Conservation (phyloP, 2,113 vertebrate species). For the Neogale vison region DNA sequence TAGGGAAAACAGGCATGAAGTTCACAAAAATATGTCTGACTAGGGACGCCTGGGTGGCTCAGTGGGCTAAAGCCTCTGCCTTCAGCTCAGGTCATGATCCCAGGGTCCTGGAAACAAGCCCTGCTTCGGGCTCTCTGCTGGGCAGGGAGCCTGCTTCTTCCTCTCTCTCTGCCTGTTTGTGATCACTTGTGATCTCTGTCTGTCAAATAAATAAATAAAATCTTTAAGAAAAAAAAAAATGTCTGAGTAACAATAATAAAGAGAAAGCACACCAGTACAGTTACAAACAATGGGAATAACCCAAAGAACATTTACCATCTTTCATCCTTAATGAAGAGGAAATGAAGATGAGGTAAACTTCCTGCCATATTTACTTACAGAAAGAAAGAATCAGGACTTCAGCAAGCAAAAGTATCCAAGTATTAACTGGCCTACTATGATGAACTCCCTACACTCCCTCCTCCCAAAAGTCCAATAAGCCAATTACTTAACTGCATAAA, state of each 20-base stretch:
- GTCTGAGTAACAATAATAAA: neutral
- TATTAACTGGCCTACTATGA: neutral
- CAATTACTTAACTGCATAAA: slow-evolving; percentile 35
- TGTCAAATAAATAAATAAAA: too few species aligned
- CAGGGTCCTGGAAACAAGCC: too few species aligned
- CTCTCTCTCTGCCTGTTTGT: too few species aligned
- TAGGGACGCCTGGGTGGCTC: neutral
- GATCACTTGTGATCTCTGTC: too few species aligned
- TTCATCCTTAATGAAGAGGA: neutral
- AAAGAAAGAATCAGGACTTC: neutral
- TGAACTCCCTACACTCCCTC: neutral
- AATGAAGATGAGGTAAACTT: slow-evolving; percentile 8
- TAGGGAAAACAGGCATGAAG: neutral
- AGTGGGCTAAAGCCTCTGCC: too few species aligned
- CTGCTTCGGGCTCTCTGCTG: too few species aligned
- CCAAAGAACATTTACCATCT: neutral
- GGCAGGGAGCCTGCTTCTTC: too few species aligned
- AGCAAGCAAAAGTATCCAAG: slow-evolving; percentile 11
- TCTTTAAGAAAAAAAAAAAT: neutral
- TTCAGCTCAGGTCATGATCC: too few species aligned
- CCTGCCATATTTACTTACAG: neutral
- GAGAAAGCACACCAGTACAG: neutral
- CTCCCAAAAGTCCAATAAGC: neutral
- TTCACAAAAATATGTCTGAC: neutral
- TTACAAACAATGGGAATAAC: slow-evolving; percentile 7